Percentiles rank a stretch among this genome's conserved stretches.
Evolutionary conservation across 2,888 invertebrate species (phyloP).

Genomic region (Acholoe squamosa): DNA sequence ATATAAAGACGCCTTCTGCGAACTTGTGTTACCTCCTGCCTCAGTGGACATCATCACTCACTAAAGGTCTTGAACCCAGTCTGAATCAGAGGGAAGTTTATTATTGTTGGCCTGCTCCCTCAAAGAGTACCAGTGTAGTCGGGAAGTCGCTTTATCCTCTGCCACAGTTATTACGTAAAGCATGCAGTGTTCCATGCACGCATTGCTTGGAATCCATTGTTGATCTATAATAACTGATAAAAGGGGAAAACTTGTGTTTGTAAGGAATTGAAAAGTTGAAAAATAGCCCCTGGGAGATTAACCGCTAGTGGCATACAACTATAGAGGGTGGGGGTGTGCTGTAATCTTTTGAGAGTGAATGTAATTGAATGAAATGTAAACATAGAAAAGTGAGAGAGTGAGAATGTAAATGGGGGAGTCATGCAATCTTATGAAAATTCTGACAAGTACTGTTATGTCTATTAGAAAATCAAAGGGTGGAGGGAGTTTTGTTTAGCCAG

Average conservation of each 20-base stretch:
- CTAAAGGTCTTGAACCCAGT: background rate
- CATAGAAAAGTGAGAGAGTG: background rate
- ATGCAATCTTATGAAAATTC: background rate
- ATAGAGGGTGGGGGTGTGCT: background rate
- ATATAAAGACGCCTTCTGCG: constrained; percentile 54
- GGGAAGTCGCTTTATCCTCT: background rate
- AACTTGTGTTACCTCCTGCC: background rate
- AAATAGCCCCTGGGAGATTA: background rate
- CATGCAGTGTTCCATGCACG: background rate
- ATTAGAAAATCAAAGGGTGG: too few relatives aligned
- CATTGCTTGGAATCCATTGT: background rate
- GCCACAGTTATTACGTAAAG: constrained; percentile 25
- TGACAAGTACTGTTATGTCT: too few relatives aligned
- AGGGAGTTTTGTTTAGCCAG: too few relatives aligned
- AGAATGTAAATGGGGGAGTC: background rate
- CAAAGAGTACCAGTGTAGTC: too few relatives aligned
- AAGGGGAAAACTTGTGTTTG: too few relatives aligned
- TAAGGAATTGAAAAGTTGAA: too few relatives aligned
- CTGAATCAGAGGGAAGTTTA: background rate
- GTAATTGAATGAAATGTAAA: constrained; percentile 17
- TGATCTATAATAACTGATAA: too few relatives aligned
- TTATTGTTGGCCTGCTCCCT: too few relatives aligned
- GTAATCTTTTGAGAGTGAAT: background rate
- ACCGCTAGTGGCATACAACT: background rate
- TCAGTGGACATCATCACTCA: background rate